phyloP scores from a whole-genome alignment of 2,113 vertebrate genomes.

The Calyptommatus sinebrachiatus region DNA sequence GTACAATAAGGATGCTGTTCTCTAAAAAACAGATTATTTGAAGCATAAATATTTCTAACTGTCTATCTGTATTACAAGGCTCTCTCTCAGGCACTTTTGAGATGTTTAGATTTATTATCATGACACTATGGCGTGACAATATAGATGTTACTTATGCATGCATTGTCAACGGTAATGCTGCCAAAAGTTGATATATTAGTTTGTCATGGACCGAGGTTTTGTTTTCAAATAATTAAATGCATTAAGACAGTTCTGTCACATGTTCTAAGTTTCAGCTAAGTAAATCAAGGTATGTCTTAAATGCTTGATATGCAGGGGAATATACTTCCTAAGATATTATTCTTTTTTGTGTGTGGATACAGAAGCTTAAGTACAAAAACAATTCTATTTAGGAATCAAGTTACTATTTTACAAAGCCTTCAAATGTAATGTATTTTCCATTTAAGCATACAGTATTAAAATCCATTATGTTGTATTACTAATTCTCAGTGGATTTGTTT shows the following conservation, averaged over 20 bases:
- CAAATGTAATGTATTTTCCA: not conserved
- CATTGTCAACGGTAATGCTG: slow-evolving; percentile 56
- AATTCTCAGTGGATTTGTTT: not conserved
- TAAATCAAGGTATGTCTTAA: slow-evolving; percentile 43
- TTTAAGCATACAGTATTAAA: not conserved
- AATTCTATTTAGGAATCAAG: not conserved
- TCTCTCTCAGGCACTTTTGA: slow-evolving; percentile 21
- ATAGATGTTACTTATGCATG: slow-evolving; percentile 64
- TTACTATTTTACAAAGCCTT: not conserved
- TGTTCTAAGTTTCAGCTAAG: slow-evolving; percentile 39
- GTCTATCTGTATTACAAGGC: not conserved
- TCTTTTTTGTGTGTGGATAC: slow-evolving; percentile 8
- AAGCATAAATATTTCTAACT: not conserved
- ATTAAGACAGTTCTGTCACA: slow-evolving; percentile 55
- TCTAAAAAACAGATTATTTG: not conserved
- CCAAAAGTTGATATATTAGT: slow-evolving; percentile 56
- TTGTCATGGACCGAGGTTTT: slow-evolving; percentile 39
- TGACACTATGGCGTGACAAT: slow-evolving; percentile 42
- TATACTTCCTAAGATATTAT: slow-evolving; percentile 48
- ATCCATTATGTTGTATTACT: not conserved
- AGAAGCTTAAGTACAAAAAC: not conserved
- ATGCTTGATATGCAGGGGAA: slow-evolving; percentile 14
- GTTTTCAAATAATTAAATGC: slow-evolving; percentile 57
- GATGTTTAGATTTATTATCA: slow-evolving; percentile 45
- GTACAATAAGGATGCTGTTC: not conserved